These are phyloP conservation scores for Mustela nigripes DNA, from an alignment of 2,113 vertebrate species.

Conservation along the genomic window DNA sequence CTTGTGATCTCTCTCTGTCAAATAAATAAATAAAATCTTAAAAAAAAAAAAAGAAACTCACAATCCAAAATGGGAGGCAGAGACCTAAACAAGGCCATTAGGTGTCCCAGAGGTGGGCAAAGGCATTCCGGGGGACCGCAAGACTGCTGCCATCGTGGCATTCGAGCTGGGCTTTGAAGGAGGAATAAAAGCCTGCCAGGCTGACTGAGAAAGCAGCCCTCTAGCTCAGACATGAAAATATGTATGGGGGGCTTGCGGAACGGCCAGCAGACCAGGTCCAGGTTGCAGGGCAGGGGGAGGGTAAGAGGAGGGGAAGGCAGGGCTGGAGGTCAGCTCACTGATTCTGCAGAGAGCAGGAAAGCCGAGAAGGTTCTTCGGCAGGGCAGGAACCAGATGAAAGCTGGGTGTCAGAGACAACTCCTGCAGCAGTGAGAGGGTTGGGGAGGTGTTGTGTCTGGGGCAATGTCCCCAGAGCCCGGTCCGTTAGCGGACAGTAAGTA, in stretches of 20 bases:
- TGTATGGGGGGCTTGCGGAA: neutral
- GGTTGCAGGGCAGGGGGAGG: accelerated
- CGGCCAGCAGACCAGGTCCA: neutral
- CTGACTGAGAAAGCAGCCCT: neutral
- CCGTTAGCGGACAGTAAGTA: neutral
- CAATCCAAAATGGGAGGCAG: neutral
- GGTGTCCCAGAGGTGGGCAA: neutral
- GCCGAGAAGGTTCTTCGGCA: neutral
- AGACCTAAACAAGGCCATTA: neutral
- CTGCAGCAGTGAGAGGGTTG: neutral
- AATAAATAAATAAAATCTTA: too few species aligned
- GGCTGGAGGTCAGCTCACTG: neutral
- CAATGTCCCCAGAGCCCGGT: neutral
- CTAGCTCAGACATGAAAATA: neutral
- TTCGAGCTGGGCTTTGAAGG: neutral
- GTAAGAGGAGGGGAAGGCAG: too few species aligned
- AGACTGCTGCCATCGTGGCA: neutral
- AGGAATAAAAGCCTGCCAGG: neutral
- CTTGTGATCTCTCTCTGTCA: too few species aligned
- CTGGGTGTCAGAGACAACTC: neutral
- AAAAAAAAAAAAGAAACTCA: neutral
- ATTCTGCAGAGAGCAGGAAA: neutral
- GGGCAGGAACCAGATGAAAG: neutral
- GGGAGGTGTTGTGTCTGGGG: neutral
- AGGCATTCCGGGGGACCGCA: accelerated